A percentile compares a stretch with the other conserved stretches of the same genome.
Conservation (phyloP, 1,140 invertebrate species). For the Sinonovacula constricta region DNA sequence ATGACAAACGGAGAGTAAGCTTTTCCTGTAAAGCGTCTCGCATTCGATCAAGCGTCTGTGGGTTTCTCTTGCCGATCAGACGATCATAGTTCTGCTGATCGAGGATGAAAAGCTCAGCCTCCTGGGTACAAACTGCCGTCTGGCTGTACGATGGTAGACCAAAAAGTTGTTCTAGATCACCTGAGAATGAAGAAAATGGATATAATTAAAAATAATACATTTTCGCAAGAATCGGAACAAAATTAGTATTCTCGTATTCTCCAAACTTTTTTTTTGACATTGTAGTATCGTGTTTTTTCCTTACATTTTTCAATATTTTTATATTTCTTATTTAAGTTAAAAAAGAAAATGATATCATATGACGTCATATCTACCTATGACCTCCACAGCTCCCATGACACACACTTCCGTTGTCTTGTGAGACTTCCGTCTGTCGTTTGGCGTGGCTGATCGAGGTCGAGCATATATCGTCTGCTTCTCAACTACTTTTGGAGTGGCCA, state of each 20-base stretch:
- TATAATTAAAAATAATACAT: too few species aligned
- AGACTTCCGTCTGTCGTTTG: slow-evolving; percentile 28
- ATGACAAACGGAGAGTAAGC: slow-evolving; percentile 60
- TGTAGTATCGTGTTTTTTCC: too few species aligned
- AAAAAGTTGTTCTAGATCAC: slow-evolving; percentile 73
- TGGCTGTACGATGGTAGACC: slow-evolving; percentile 68
- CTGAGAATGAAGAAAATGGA: too few species aligned
- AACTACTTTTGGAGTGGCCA: slow-evolving; percentile 38
- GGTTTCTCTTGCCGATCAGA: slow-evolving; percentile 71
- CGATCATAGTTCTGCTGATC: slow-evolving; percentile 75
- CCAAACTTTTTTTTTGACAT: too few species aligned
- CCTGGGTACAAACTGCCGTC: slow-evolving; percentile 69
- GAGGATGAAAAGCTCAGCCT: slow-evolving; percentile 69
- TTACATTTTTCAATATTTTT: too few species aligned
- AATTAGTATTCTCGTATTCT: too few species aligned
- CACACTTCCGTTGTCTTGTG: slow-evolving; percentile 60
- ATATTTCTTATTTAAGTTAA: too few species aligned
- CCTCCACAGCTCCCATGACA: slow-evolving; percentile 62
- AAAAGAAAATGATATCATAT: too few species aligned
- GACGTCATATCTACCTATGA: slow-evolving; percentile 61
- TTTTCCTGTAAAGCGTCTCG: slow-evolving; percentile 65
- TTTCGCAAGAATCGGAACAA: too few species aligned
- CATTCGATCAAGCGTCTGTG: slow-evolving; percentile 69
- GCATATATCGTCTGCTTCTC: slow-evolving; percentile 54
- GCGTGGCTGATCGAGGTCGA: slow-evolving; percentile 30